Evolutionary conservation across 2,888 invertebrate species (phyloP).

Genomic region (Mythimna lalbum): DNA sequence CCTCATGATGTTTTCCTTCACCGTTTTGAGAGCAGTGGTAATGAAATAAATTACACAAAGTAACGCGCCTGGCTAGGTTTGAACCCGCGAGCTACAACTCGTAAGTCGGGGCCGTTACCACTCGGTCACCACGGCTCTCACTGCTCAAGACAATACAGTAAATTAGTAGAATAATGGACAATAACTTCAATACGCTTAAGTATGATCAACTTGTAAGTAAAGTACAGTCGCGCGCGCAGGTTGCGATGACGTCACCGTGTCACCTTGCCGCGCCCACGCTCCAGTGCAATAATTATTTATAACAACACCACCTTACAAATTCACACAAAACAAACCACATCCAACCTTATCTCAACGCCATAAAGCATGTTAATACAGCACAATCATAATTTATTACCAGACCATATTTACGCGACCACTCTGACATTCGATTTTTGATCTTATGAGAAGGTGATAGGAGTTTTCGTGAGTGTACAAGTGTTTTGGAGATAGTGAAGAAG

Average conservation of each 20-base stretch:
- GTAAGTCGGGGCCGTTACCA: no score
- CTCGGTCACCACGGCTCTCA: no score
- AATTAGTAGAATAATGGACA: slow-evolving; percentile 31
- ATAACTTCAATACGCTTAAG: slow-evolving; percentile 49
- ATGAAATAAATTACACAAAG: no score
- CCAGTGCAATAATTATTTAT: slow-evolving; percentile 65
- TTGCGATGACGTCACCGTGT: slow-evolving; percentile 76
- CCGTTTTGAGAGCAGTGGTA: no score
- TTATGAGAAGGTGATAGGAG: slow-evolving; percentile 28
- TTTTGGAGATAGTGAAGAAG: slow-evolving; percentile 36
- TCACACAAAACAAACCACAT: slow-evolving; percentile 40
- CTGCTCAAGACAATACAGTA: slow-evolving; percentile 6
- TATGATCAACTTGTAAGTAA: slow-evolving; percentile 56
- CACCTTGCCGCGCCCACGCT: slow-evolving; percentile 77
- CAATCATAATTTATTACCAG: slow-evolving; percentile 45
- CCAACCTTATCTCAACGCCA: slow-evolving; percentile 46
- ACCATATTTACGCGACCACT: slow-evolving; percentile 19
- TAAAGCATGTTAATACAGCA: slow-evolving; percentile 38
- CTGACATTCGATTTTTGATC: slow-evolving; percentile 31
- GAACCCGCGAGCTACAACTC: no score
- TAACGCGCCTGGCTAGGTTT: no score
- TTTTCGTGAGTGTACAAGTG: slow-evolving; percentile 6
- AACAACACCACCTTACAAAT: slow-evolving; percentile 46
- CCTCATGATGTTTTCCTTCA: no score
- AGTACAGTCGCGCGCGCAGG: slow-evolving; percentile 61